phyloP scores from a whole-genome alignment of 2,113 vertebrate species.

The Microcebus lehilahytsara region DNA sequence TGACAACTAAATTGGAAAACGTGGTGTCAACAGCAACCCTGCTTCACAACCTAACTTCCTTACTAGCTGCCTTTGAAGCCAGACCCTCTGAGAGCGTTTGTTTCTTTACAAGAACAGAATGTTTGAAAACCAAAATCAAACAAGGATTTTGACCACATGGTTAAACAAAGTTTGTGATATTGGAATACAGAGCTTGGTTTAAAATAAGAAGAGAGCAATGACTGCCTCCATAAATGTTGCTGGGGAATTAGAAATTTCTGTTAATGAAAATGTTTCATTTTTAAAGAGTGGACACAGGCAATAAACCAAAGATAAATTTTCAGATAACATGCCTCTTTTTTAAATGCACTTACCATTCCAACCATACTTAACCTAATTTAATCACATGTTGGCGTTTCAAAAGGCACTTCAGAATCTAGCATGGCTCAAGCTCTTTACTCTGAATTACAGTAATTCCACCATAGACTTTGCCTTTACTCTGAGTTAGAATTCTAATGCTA shows the following conservation, averaged over 20 bases:
- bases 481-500: not conserved
- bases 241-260: not conserved
- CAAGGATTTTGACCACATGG: not conserved
- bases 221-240: fast-evolving
- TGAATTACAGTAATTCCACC: not conserved
- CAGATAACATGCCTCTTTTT: not conserved
- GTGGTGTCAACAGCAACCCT: not conserved
- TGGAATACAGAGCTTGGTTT: not conserved
- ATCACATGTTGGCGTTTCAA: not conserved
- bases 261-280: not conserved
- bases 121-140: not conserved
- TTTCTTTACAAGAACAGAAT: not conserved
- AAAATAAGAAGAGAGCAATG: not conserved
- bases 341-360: not conserved
- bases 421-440: not conserved
- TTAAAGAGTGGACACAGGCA: not conserved
- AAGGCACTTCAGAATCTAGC: not conserved
- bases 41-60: not conserved
- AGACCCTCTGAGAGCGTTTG: not conserved
- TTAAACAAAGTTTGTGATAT: not conserved
- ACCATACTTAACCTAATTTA: not conserved
- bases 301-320: not conserved
- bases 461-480: not conserved
- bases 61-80: not conserved
- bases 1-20: not conserved